These are phyloP conservation scores for Apis laboriosa DNA, from an alignment of 1,140 invertebrate genomes.

Conservation along the genomic window DNA sequence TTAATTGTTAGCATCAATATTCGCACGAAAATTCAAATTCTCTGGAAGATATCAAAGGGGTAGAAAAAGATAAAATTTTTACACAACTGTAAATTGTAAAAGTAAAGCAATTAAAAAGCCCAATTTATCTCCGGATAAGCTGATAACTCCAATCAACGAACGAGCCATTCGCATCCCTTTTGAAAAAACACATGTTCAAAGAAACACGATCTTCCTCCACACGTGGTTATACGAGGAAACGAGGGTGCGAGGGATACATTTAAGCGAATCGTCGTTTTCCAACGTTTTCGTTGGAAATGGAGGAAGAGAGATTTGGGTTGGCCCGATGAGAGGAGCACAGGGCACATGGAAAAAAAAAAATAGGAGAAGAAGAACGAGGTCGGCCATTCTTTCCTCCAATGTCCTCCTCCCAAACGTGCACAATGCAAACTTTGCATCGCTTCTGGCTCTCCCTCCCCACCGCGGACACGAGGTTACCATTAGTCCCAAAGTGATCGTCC, in stretches of 20 bases:
- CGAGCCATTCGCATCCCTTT: too few species aligned
- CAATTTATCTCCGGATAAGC: not conserved
- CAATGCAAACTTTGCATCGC: conserved; percentile 37
- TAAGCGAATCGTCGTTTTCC: not conserved
- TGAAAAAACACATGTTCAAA: not conserved
- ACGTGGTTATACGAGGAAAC: not conserved
- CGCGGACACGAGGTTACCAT: conserved; percentile 21
- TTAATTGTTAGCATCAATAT: too few species aligned
- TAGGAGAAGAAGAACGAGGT: conserved; percentile 37
- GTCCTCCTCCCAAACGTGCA: conserved; percentile 16
- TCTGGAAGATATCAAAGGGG: too few species aligned
- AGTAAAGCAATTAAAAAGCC: too few species aligned
- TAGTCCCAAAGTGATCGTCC: conserved; percentile 14
- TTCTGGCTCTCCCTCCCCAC: not conserved
- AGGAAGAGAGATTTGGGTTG: conserved; percentile 19
- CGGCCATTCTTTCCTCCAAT: conserved; percentile 29
- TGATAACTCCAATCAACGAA: too few species aligned
- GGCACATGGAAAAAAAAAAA: not conserved
- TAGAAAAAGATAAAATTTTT: too few species aligned
- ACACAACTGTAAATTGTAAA: too few species aligned
- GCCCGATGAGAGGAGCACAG: conserved; percentile 12
- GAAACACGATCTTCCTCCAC: not conserved
- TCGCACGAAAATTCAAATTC: too few species aligned
- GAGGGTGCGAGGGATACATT: conserved; percentile 13
- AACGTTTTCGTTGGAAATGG: not conserved